Evolutionary conservation across 92 coral and sea anemone species (phyloP), one percentile per base, ranked within the genome.

Genomic region (Blastomussa wellsi): DNA sequence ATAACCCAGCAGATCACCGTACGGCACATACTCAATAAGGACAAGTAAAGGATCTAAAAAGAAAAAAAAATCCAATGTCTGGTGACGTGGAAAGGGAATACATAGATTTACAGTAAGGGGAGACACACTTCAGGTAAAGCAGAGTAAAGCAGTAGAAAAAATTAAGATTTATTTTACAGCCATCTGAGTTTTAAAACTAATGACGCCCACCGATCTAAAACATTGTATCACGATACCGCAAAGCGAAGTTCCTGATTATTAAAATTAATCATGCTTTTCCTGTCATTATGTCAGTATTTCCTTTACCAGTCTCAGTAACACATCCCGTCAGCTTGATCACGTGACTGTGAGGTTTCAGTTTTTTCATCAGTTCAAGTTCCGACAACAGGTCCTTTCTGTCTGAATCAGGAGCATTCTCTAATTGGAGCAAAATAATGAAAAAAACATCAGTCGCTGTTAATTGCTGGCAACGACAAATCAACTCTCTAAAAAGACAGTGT

Each of bases 21-120:
- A 86, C 17, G 89, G 89, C 0, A 86, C 60, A 59, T 86, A 86
- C 65, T 86, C 89, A 60, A 79, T 86, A 17, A 86, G 69, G 24
- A 86, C 89, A 22, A 86, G 77, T 36, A 86, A 17, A 0, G 89
- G 89, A 69, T 86, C 89, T 86, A 76, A 3, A 68, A 52, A 9
- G 6, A 32, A 38, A 35, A 1, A 17, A 33, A 36, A 68, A 14
- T 7, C 24, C 33, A 8, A 6, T 57, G 8, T 20, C 64, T 20
- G 0, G 5, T 57, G 15, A 57, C 13, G 64, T n/a, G 24, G 0
- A 26, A 26, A n/a, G 26, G 24, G 3, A 60, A 60, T 26, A 60
- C 33, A n/a, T 14, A n/a, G 33, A 10, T 0, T 44, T 44, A 6
- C 49, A 44, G 5, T 8, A 13, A 44, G 60, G 0, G 20, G 24